phyloP scores from a whole-genome alignment of 2,888 invertebrate species.

The Philereme vetulata region DNA sequence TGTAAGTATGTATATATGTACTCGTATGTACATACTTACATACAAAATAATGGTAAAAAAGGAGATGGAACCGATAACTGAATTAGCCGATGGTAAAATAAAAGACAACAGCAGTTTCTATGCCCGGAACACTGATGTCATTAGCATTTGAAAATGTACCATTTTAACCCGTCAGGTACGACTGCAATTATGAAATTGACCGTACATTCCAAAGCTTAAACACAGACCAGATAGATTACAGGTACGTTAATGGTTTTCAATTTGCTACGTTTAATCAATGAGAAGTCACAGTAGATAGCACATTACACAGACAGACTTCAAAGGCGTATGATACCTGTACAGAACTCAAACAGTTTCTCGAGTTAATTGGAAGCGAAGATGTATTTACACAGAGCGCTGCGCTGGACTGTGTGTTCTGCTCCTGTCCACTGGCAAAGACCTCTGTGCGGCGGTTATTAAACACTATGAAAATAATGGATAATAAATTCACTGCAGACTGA shows the following conservation, averaged over 20 bases:
- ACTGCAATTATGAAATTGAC: too few relatives aligned
- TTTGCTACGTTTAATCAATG: constrained; percentile 32
- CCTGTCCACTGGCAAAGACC: constrained; percentile 69
- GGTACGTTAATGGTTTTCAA: constrained; percentile 21
- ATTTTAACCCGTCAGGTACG: too few relatives aligned
- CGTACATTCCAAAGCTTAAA: neutral
- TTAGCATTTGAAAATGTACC: too few relatives aligned
- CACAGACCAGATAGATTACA: constrained; percentile 11
- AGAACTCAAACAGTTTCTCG: constrained; percentile 66
- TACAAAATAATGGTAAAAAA: too few relatives aligned
- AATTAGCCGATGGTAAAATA: too few relatives aligned
- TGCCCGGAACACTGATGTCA: too few relatives aligned
- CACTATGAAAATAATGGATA: constrained; percentile 15
- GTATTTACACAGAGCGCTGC: constrained; percentile 70
- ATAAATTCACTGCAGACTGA: constrained; percentile 1
- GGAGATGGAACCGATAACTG: too few relatives aligned
- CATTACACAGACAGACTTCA: constrained; percentile 57
- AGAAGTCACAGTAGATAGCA: constrained; percentile 53
- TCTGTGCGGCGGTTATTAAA: constrained; percentile 11
- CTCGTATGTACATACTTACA: too few relatives aligned
- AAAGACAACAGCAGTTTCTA: too few relatives aligned
- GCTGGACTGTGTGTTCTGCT: constrained; percentile 68
- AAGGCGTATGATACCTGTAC: constrained; percentile 69
- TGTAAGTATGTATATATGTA: too few relatives aligned
- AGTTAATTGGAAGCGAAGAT: constrained; percentile 73